Evolutionary conservation across 1,140 invertebrate species (phyloP), one percentile per base, ranked within the genome.

Genomic region (Magallana angulata): DNA sequence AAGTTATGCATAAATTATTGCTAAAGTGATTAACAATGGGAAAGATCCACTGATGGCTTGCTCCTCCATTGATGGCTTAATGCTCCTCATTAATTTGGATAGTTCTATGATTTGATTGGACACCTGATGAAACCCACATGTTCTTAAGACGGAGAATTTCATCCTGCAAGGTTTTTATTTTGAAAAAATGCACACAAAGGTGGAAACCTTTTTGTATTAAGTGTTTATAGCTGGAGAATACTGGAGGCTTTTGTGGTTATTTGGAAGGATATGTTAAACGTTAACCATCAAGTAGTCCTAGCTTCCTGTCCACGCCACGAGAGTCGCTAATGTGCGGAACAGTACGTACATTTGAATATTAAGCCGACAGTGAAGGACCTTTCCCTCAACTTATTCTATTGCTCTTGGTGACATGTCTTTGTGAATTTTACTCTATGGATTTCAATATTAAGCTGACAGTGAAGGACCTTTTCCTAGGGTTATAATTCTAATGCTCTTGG

Each of bases 231-330:
- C 60, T 62, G 24, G 36, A 18, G 36, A 76, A 76, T 76, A 76
- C 68, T 76, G 24, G 36, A 12, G 24, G n/a, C 60, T 62, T 62
- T 62, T 62, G 60, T 62, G 60, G 60, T 62, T 30, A 76, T 76
- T 76, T 76, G 68, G 68, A 76, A 76, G 68, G 68, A 76, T 76
- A 76, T 76, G 68, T 76, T 48, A 30, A 76, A 76, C 30, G 68
- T 76, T 12, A 76, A 76, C 68, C 68, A 76, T 76, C 24, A 76
- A 76, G 68, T 76, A 24, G 24, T 30, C 18, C 24, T 30, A 76
- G 68, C 36, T 76, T 76, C 68, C 68, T 76, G 68, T 76, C 68
- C 68, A 36, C 11, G 68, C 24, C 9, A 11, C 24, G 30, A 24
- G 30, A 24, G 68, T 76, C 24, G 24, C 36, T 8, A 76, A 76